Base-by-base conservation (phyloP, 2,888 invertebrate species). In the Andrena bicolor region DNA sequence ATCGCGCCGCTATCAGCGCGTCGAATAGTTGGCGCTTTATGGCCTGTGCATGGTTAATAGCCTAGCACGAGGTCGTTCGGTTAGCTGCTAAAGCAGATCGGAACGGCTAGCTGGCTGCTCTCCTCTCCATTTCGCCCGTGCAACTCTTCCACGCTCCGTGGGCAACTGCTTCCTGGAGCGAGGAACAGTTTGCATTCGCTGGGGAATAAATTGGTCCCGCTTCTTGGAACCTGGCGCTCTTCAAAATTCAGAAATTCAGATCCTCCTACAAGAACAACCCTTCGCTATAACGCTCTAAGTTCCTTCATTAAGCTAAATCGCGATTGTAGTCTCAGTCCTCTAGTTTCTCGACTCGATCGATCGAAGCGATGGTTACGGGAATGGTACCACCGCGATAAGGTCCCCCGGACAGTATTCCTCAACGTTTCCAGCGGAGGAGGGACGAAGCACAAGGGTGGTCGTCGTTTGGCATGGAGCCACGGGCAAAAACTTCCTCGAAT, bases 21-120 rank as follows among this genome's bases (percentile, higher is more conserved):
- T 82, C 77, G 84, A 87, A 88, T 86, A 76, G 70, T 85, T 69
- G 16, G 73, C 81, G 73, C 75, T 89, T 88, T 85, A 86, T 78
- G 84, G 77, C 72, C 77, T 78, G 80, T 82, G 73, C 69, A 73
- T 64, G 74, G 65, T 76, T 73, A 85, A 86, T 77, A 63, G 73
- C 63, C 71, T 26, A 23, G 56, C 20, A 61, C 69, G 66, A 65
- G 61, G 69, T 53, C 56, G 70, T 53, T 48, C 58, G 63, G 53
- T 49, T 20, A 28, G 32, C 70, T 23, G 68, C 23, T 35, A 35
- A 51, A 30, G 30, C 51, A 56, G 65, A 66, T 73, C 60, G 65
- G 60, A 32, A 28, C 26, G 13, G 28, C 26, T 8, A 2, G 51
- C 20, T 6, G 20, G n/a, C 20, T n/a, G 16, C n/a, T 20, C n/a